A percentile compares a stretch with the other conserved stretches of the same genome.
Evolutionary conservation across 2,888 invertebrate species (phyloP).

Genomic region (Macaria notata): DNA sequence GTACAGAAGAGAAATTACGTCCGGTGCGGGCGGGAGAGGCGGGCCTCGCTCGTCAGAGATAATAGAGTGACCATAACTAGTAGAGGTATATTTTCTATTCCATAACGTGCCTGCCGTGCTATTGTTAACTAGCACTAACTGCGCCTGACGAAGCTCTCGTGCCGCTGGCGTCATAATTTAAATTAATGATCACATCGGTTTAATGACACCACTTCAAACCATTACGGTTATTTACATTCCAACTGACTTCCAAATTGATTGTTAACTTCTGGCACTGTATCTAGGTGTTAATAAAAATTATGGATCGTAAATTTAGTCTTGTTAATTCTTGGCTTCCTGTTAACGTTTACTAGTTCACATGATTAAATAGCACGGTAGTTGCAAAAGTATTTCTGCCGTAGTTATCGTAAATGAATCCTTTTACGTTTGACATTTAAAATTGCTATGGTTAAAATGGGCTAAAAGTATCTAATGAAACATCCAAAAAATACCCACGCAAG

Average conservation of each 20-base stretch:
- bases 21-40: slow-evolving; percentile 11
- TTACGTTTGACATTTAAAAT: too few species aligned
- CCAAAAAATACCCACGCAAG: too few species aligned
- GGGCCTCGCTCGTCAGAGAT: slow-evolving; percentile 40
- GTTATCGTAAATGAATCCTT: too few species aligned
- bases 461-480: too few species aligned
- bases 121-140: slow-evolving; percentile 1
- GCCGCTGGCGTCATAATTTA: slow-evolving; percentile 28
- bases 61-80: slow-evolving; percentile 36
- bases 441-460: too few species aligned
- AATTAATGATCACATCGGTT: slow-evolving; percentile 20
- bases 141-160: slow-evolving; percentile 12
- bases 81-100: neutral
- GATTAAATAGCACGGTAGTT: too few species aligned
- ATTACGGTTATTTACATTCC: slow-evolving; percentile 13
- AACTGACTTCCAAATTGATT: slow-evolving; percentile 11
- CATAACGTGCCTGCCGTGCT: too few species aligned
- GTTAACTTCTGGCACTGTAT: slow-evolving; percentile 12
- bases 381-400: too few species aligned
- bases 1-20: slow-evolving; percentile 50
- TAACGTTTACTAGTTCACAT: neutral
- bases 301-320: neutral
- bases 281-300: slow-evolving; percentile 6
- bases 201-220: slow-evolving; percentile 12
- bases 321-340: neutral